These are phyloP conservation scores for Macrotrachela quadricornifera DNA, from an alignment of 1,140 invertebrate genomes.

Conservation along the genomic window DNA sequence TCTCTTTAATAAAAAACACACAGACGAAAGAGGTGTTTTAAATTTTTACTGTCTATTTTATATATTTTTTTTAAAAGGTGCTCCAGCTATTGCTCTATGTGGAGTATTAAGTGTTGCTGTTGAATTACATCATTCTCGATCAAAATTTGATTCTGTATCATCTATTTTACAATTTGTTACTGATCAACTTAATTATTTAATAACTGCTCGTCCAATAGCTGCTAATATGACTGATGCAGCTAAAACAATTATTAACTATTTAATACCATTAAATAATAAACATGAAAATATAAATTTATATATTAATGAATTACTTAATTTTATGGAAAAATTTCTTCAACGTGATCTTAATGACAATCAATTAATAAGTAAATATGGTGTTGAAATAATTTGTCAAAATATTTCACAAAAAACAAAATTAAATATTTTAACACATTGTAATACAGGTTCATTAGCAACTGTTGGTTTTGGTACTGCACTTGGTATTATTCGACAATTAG, in stretches of 20 bases:
- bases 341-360: slow-evolving; percentile 67
- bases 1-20: no score
- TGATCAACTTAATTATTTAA: slow-evolving; percentile 43
- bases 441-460: slow-evolving; percentile 87
- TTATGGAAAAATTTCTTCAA: slow-evolving; percentile 36
- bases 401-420: slow-evolving; percentile 25
- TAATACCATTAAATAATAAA: no score
- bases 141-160: no score
- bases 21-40: no score
- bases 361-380: slow-evolving; percentile 57
- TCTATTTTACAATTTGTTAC: no score
- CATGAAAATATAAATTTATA: no score
- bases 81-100: slow-evolving; percentile 75
- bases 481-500: slow-evolving; percentile 22
- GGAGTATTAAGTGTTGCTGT: slow-evolving; percentile 70
- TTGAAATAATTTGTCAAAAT: slow-evolving; percentile 45
- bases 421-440: slow-evolving; percentile 76
- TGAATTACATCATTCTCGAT: slow-evolving; percentile 39
- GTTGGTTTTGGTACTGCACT: slow-evolving; percentile 88
- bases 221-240: slow-evolving; percentile 79
- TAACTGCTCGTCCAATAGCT: slow-evolving; percentile 76
- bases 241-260: slow-evolving; percentile 44
- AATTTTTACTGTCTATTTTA: no score
- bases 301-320: no score
- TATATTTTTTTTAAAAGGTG: slow-evolving; percentile 43